Evolutionary conservation across 2,113 vertebrate genomes (phyloP).

Genomic region (Tenrec ecaudatus): DNA sequence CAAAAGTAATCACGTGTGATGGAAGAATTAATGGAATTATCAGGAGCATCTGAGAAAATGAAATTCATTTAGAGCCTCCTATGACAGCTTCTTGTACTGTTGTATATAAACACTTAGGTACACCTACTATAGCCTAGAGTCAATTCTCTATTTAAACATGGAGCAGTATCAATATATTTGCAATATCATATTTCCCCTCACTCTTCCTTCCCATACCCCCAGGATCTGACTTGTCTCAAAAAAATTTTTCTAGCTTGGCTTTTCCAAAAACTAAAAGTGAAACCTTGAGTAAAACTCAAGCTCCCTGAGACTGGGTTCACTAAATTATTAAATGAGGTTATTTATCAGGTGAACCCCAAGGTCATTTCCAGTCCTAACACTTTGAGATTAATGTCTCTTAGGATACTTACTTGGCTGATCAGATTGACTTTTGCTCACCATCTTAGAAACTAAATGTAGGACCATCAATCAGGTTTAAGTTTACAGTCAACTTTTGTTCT

Average conservation of each 20-base stretch:
- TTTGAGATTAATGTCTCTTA: constrained; percentile 36
- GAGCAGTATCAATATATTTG: neutral
- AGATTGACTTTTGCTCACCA: constrained; percentile 67
- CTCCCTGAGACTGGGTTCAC: constrained; percentile 22
- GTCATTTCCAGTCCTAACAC: neutral
- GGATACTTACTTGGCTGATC: constrained; percentile 52
- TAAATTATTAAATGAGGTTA: constrained; percentile 57
- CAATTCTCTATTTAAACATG: neutral
- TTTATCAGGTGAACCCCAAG: constrained; percentile 5
- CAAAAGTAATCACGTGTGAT: neutral
- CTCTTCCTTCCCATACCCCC: neutral
- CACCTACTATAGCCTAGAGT: neutral
- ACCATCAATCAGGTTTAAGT: constrained; percentile 57
- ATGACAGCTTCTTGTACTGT: neutral
- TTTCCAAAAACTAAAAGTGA: constrained; percentile 46
- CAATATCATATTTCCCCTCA: neutral
- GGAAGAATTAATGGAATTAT: neutral
- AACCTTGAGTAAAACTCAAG: constrained; percentile 37
- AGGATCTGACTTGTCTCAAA: neutral
- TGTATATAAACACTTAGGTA: neutral
- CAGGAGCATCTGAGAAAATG: constrained; percentile 1
- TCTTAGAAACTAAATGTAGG: neutral
- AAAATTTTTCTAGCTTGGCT: neutral
- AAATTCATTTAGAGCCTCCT: neutral
- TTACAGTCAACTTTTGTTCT: neutral